These are phyloP conservation scores for Lepus townsendii DNA, from an alignment of 2,797 vertebrate species.

Conservation along the genomic window DNA sequence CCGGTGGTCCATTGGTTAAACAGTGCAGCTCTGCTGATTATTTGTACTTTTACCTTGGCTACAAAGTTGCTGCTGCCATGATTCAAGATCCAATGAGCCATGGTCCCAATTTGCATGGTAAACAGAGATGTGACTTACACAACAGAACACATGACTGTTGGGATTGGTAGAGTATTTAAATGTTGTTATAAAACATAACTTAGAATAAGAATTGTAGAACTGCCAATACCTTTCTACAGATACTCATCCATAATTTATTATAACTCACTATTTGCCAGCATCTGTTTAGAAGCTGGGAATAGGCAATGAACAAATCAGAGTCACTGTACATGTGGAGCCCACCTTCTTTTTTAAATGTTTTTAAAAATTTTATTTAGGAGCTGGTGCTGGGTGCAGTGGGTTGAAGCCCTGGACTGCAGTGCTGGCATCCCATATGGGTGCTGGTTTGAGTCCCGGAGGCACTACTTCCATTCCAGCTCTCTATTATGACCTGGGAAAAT, in stretches of 20 bases:
- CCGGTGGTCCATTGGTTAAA: background rate
- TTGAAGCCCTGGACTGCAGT: too few species aligned
- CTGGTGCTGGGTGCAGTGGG: too few species aligned
- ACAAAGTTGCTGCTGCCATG: background rate
- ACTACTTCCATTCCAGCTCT: too few species aligned
- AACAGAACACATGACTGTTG: background rate
- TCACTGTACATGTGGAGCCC: background rate
- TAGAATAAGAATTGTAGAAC: background rate
- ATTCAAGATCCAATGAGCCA: background rate
- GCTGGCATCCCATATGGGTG: too few species aligned
- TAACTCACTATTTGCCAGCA: background rate
- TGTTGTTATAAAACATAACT: background rate
- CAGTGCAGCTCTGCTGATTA: background rate
- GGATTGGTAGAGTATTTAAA: constrained; percentile 17
- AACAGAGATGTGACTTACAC: background rate
- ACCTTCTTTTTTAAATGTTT: background rate
- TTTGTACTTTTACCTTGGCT: background rate
- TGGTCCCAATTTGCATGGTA: background rate
- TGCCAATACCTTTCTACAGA: constrained; percentile 1
- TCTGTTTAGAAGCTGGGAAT: background rate
- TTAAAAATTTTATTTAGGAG: too few species aligned
- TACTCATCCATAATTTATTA: background rate
- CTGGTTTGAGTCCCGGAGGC: too few species aligned
- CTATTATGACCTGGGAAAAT: too few species aligned
- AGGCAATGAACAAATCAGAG: background rate